Evolutionary conservation across 2,113 vertebrate genomes (phyloP).

Genomic region (Vulpes lagopus): DNA sequence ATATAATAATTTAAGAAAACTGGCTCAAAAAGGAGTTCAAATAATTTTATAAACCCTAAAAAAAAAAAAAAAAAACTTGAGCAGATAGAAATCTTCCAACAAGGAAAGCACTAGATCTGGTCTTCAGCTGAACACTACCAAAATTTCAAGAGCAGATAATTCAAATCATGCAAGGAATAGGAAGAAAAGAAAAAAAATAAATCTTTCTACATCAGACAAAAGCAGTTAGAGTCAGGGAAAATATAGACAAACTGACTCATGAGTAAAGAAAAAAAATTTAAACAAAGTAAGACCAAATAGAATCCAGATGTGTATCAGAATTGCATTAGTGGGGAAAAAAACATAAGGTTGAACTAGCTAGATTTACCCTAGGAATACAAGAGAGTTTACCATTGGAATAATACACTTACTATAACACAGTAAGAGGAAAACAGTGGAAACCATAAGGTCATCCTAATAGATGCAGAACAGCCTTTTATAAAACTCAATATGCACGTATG

Average conservation of each 20-base stretch:
- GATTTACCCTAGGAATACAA: not conserved
- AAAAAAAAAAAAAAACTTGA: not conserved
- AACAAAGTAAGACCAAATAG: slow-evolving; percentile 59
- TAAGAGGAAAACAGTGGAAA: not conserved
- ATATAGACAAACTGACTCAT: slow-evolving; percentile 8
- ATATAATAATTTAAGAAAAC: not conserved
- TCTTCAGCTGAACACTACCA: not conserved
- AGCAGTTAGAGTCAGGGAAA: slow-evolving; percentile 49
- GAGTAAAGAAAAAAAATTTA: slow-evolving; percentile 66
- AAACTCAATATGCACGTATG: not conserved
- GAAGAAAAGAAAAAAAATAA: not conserved
- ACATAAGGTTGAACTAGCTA: not conserved
- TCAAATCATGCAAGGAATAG: not conserved
- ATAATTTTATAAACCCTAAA: not conserved
- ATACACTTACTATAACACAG: rapidly evolving
- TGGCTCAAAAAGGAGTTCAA: not conserved
- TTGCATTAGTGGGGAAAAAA: not conserved
- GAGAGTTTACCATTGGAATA: not conserved
- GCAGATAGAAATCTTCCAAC: not conserved
- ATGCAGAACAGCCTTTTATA: not conserved
- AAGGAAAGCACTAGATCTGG: not conserved
- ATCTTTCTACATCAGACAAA: slow-evolving; percentile 48
- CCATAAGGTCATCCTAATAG: rapidly evolving
- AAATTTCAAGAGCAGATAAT: not conserved
- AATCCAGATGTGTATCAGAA: slow-evolving; percentile 68